Evolutionary conservation across 2,888 invertebrate species (phyloP), one percentile per base, ranked within the genome.

Genomic region (Eupeodes luniger): DNA sequence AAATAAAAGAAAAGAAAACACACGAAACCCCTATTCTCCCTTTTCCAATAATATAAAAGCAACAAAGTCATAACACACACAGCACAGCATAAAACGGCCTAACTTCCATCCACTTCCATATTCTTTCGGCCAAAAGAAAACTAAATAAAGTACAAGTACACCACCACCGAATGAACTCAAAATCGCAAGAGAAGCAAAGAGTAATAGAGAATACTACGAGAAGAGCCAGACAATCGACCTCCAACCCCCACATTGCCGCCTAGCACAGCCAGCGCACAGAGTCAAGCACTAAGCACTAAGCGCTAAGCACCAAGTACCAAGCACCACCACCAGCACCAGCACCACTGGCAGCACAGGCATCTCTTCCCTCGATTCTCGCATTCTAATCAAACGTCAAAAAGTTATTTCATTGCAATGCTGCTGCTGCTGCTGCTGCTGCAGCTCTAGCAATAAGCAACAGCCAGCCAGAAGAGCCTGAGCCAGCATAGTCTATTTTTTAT

Each of bases 331-430:
- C 55, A 27, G 27, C 27, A 27, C 27, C 27, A 27, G 27, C 27
- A 27, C 27, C 27, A 27, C 27, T 27, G 27, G 27, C 27, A 3
- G 27, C 27, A 67, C 19, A 19, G 70, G 70, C 70, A 80, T 78
- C 77, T 74, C 84, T 75, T 57, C 62, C 62, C 62, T 75, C 66
- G 14, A 67, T 77, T 81, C 81, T 85, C 81, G 85, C 78, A 88
- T 85, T 88, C 88, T 88, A 88, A 88, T 88, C 88, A 88, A 88
- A 85, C 81, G 88, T 88, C 85, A 81, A 81, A 88, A 81, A 85
- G 64, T 78, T 85, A 88, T 88, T 88, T 81, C 59, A 81, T 62
- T 81, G 69, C 61, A 47, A 62, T 80, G 61, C 70, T 67, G 81
- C 59, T 80, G 53, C 40, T 79, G 53, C 40, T 79, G 19, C 14